Evolutionary conservation across 2,797 vertebrate species (phyloP), one percentile per base, ranked within the genome.

Genomic region (Lerista edwardsae): DNA sequence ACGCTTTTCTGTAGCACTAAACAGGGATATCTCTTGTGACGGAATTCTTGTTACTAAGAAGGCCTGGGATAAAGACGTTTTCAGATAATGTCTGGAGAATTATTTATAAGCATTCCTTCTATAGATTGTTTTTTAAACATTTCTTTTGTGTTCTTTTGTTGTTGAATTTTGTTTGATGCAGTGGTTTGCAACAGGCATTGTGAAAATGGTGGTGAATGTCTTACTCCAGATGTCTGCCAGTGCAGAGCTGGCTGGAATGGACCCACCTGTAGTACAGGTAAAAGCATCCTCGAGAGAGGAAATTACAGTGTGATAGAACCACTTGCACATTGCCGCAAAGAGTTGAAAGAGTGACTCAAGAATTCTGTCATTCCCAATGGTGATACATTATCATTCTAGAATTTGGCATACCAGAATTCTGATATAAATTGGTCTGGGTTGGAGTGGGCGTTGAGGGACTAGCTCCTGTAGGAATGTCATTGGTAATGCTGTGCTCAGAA

Each of bases 171-270:
- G 62, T 6, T 87, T n/a, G 29, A 41, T 88, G 61, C 80, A 99
- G 98, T 98, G 97, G 96, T 99, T 92, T 99, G 98, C 94, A 98
- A 95, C 93, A 97, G 96, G 59, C 97, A 98, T 92, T 99, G 98
- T 95, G 98, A 99, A 90, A 98, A 99, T 7, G 98, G 98, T 57
- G 97, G 98, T 0, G 80, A 97, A 82, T 99, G 98, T 81, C 91
- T 97, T 76, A 94, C 96, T 76, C 98, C 98, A 29, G 98, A 98
- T 67, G 94, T 95, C 86, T 99, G 97, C 91, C 93, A 96, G 80
- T 98, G 98, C 92, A 96, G 95, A 89, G 87, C 94, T 1, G 98
- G 98, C 87, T 99, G 98, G 98, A 95, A 93, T 0, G 97, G 98
- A 91, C 98, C 97, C 0, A 98, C 97, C 0, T 99, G 98, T 85